Evolutionary conservation across 2,888 invertebrate species (phyloP), one percentile per base, ranked within the genome.

Genomic region (Nudaria mundana): DNA sequence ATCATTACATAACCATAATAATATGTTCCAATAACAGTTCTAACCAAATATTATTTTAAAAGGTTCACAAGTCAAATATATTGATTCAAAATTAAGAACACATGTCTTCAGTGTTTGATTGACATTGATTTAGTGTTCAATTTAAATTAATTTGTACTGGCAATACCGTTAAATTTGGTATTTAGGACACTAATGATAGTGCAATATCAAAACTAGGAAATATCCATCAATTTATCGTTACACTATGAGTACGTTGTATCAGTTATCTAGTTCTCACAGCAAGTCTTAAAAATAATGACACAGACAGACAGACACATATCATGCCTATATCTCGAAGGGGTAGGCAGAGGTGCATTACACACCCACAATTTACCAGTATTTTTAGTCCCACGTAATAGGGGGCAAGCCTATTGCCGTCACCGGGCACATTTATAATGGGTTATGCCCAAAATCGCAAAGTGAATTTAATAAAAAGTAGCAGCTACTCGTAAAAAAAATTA

Each of bases 121-220:
- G 57, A 59, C 59, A 56, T 41, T 58, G 59, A 57, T 57, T 49
- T 42, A 41, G 23, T 5, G 5, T 8, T 20, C 20, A 20, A 58
- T 58, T 58, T 48, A 58, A 49, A 55, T 58, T 53, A 53, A 58
- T 56, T 58, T 56, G 44, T 52, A 37, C 37, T 44, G 44, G 13
- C 44, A 36, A 40, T 23, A 37, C 29, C 25, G 36, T 29, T n/a
- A n/a, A 10, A 23, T 24, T 1, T 33, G 48, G 53, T 53, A 58
- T 53, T 44, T 44, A 44, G 63, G 57, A 33, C 56, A 40, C n/a
- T n/a, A n/a, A n/a, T n/a, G 24, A 47, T 44, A 52, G 40, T 44
- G 42, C 48, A 42, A 32, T 15, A 18, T 34, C 20, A n/a, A n/a
- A n/a, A n/a, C n/a, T n/a, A n/a, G n/a, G n/a, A n/a, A n/a, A n/a